Evolutionary conservation across 2,797 vertebrate genomes (phyloP).

Genomic region (Synanceia verrucosa): DNA sequence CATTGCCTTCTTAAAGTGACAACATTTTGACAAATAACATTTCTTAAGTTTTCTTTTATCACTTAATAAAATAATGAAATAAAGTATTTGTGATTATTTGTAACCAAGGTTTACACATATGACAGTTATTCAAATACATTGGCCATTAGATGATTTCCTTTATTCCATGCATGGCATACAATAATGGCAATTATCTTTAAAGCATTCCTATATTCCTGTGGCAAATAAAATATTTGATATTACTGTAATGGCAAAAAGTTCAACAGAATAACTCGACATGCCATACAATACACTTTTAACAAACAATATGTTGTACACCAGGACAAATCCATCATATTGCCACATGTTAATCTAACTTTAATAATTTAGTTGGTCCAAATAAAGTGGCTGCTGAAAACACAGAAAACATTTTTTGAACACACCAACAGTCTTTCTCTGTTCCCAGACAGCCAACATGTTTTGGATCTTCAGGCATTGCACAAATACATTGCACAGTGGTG

Average conservation of each 20-base stretch:
- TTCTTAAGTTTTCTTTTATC: too few species aligned
- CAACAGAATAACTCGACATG: neutral
- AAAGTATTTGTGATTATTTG: too few species aligned
- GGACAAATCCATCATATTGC: neutral
- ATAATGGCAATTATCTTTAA: conserved; percentile 56
- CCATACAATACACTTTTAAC: neutral
- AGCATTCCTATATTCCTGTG: conserved; percentile 39
- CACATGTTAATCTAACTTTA: neutral
- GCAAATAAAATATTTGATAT: conserved; percentile 36
- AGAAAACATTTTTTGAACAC: neutral
- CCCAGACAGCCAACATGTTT: neutral
- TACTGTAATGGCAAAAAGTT: conserved; percentile 35
- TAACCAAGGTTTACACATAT: neutral
- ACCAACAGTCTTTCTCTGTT: neutral
- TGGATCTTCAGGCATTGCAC: neutral
- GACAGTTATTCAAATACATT: neutral
- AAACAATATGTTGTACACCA: neutral
- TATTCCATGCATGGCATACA: conserved; percentile 67
- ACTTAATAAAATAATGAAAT: too few species aligned
- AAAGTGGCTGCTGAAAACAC: conserved; percentile 24
- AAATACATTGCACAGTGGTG: conserved; percentile 31
- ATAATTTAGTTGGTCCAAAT: conserved; percentile 44
- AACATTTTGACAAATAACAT: too few species aligned
- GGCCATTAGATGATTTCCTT: conserved; percentile 37
- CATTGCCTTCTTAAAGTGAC: too few species aligned